phyloP scores from a whole-genome alignment of 2,888 invertebrate genomes.

The Troides helena region DNA sequence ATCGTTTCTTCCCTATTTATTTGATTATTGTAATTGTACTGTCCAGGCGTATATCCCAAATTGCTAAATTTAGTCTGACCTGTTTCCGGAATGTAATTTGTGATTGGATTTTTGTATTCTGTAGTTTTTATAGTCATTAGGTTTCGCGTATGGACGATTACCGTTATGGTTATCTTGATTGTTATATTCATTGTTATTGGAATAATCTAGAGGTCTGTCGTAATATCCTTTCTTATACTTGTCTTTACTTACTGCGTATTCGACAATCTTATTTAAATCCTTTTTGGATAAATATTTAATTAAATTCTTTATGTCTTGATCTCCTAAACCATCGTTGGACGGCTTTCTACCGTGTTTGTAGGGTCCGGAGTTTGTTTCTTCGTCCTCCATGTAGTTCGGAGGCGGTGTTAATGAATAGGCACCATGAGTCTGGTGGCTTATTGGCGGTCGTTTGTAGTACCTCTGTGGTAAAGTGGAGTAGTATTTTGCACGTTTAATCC shows the following conservation, averaged over 20 bases:
- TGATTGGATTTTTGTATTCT: constrained; percentile 20
- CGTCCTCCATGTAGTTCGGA: constrained; percentile 47
- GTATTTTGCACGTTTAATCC: constrained; percentile 63
- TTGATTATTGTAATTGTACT: constrained; percentile 26
- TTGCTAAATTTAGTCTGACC: constrained; percentile 25
- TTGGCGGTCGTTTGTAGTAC: constrained; percentile 58
- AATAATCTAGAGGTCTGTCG: constrained; percentile 23
- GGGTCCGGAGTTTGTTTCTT: constrained; percentile 44
- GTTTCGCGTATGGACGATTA: constrained; percentile 33
- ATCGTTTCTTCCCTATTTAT: constrained; percentile 41
- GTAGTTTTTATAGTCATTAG: constrained; percentile 25
- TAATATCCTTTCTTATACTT: constrained; percentile 36
- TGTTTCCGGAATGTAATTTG: constrained; percentile 26
- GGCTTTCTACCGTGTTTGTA: constrained; percentile 63
- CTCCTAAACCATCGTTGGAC: constrained; percentile 53
- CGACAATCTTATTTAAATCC: constrained; percentile 64
- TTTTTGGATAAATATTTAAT: constrained; percentile 65
- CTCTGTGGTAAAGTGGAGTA: constrained; percentile 53
- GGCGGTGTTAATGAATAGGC: constrained; percentile 63
- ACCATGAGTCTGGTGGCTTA: constrained; percentile 45
- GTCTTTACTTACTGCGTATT: constrained; percentile 51
- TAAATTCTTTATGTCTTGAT: constrained; percentile 63
- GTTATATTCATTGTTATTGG: constrained; percentile 14
- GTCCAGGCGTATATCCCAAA: constrained; percentile 2
- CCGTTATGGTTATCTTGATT: constrained; percentile 15